These are phyloP conservation scores for Campodea augens DNA, from an alignment of 1,140 invertebrate species.

Conservation along the genomic window DNA sequence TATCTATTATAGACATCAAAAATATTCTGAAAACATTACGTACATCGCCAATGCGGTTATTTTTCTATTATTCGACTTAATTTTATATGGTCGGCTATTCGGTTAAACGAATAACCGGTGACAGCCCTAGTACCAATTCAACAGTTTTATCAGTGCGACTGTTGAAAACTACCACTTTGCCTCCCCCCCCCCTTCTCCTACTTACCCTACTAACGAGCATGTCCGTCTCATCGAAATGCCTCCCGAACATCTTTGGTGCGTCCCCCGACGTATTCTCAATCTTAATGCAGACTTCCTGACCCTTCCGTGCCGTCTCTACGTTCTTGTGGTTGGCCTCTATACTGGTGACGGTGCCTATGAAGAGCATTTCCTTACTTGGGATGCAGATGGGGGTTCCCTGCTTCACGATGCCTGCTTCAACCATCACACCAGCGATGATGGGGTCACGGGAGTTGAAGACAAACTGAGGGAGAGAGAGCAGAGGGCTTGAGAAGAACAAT, in stretches of 20 bases:
- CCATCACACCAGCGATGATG: constrained; percentile 86
- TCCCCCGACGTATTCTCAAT: constrained; percentile 92
- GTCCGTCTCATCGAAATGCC: constrained; percentile 95
- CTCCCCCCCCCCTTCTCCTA: background rate
- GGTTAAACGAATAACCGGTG: too few relatives aligned
- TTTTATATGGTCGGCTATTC: too few relatives aligned
- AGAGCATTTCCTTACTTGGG: constrained; percentile 83
- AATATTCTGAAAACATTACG: too few relatives aligned
- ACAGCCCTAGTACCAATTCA: too few relatives aligned
- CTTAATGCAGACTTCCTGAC: constrained; percentile 96
- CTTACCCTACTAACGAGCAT: constrained; percentile 85
- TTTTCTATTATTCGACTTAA: too few relatives aligned
- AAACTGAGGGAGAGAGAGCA: constrained; percentile 46
- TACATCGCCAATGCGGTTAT: too few relatives aligned
- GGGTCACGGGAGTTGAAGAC: constrained; percentile 96
- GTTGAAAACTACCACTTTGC: too few relatives aligned
- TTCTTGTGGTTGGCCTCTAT: constrained; percentile 81
- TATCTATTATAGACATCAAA: too few relatives aligned
- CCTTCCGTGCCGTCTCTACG: constrained; percentile 81
- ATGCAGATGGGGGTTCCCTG: constrained; percentile 95
- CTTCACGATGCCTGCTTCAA: constrained; percentile 88
- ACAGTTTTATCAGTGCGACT: too few relatives aligned
- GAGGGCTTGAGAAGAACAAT: too few relatives aligned
- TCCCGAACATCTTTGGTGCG: constrained; percentile 91
- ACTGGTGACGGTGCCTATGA: constrained; percentile 84